A percentile compares a stretch with the other conserved stretches of the same genome.
These are phyloP conservation scores for Rhea pennata DNA, from an alignment of 2,113 vertebrate species.

Conservation along the genomic window DNA sequence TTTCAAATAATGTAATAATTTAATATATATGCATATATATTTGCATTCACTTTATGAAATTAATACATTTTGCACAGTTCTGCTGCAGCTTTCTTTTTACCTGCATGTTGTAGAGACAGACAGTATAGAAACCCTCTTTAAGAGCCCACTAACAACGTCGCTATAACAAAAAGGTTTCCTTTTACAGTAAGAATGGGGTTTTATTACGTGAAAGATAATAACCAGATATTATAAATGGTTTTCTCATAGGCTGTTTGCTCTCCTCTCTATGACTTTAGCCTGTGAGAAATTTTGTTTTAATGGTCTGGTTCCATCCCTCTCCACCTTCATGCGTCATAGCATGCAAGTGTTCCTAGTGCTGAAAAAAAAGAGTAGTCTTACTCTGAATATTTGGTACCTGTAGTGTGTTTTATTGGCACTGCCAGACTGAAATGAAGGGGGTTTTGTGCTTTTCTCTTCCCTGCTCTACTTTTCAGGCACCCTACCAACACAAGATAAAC, in stretches of 20 bases:
- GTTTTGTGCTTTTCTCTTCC: slow-evolving; percentile 42
- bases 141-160: not conserved
- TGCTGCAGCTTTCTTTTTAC: not conserved
- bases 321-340: fast-evolving
- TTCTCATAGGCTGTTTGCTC: not conserved
- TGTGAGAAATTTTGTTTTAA: not conserved
- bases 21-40: no score
- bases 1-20: not conserved
- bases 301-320: not conserved
- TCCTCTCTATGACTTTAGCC: not conserved
- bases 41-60: not conserved
- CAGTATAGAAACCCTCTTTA: not conserved
- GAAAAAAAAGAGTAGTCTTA: not conserved
- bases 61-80: not conserved
- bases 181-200: fast-evolving
- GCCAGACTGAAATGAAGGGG: not conserved
- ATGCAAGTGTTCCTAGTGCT: not conserved
- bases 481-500: slow-evolving; percentile 75
- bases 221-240: not conserved
- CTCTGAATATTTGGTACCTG: not conserved
- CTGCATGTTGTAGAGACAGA: not conserved
- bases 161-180: not conserved
- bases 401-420: not conserved
- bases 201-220: not conserved
- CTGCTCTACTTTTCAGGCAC: slow-evolving; percentile 56